Base-by-base conservation (phyloP, 2,113 vertebrate genomes). In the Brachyhypopomus occidentalis region DNA sequence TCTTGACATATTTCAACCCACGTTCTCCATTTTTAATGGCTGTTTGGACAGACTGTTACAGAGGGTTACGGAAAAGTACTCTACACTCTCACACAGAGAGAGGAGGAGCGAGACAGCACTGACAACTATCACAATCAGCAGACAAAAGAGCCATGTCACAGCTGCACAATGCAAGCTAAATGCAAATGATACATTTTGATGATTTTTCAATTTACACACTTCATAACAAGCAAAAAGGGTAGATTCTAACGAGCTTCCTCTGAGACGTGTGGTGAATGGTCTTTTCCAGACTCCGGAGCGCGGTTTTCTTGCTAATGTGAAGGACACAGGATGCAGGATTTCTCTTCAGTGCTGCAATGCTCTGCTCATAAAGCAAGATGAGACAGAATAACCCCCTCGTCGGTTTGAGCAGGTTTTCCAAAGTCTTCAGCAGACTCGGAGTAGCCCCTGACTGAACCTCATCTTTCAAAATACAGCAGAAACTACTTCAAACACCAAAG, bases 361-460 rank as follows among this genome's bases (percentile, higher is more conserved):
- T 86, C 89, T 67, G 83, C 84, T 89, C 87, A 86, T 82, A 83
- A 87, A 90, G 92, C 86, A 83, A 91, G 88, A 84, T 59, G 52
- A 85, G 78, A 78, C 63, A 36, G 74, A 45, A 67, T 86, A 85
- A 85, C 79, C 83, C 83, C 73, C 48, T 88, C 5, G 86, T 87
- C 89, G 88, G 83, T 70, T 84, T 78, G 87, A 85, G 83, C 85
- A 80, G 86, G 87, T 84, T 48, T 41, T 55, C 73, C 82, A 86
- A 75, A 70, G 70, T 87, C 86, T 83, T 88, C 88, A 81, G 84
- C 86, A 84, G 70, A 38, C 82, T 72, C 34, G 36, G 36, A 86
- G 84, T 83, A 85, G 83, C 66, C 71, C 78, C 12, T 14, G 12
- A 78, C 72, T 80, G 55, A 72, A 84, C 84, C 83, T 85, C 64